Base-by-base conservation (phyloP, 1,140 invertebrate genomes). In the Drosophila subpulchrella region DNA sequence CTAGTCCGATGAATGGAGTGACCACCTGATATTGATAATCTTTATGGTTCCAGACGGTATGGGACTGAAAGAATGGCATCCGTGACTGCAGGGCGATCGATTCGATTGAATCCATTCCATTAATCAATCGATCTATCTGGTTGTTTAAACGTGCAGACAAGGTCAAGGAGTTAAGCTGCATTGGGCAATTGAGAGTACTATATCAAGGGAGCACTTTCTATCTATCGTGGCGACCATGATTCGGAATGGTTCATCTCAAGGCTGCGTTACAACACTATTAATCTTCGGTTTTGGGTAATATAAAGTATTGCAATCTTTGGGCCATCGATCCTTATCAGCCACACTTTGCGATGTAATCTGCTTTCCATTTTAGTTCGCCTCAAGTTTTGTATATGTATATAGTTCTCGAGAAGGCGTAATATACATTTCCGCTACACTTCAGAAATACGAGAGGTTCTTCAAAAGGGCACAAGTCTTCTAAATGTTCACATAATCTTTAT, bases 21-120 rank as follows among this genome's bases (percentile, higher is more conserved):
- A 17, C 36, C 50, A 11, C 1, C 27, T 30, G 67, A 71, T 71
- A 71, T 27, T 4, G 7, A 0, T 30, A 42, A 72, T 72, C 68
- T 72, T 71, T 72, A 71, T 71, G 53, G 65, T n/a, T 50, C 27
- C 65, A 68, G 41, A 71, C 66, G 13, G 42, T 20, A 30, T 24
- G 60, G 60, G 17, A 7, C 47, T 24, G 11, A 12, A 48, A 8
- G 39, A 44, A 42, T 61, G 66, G 62, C 44, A 46, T 51, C 36
- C 59, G 42, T 67, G 63, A 65, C 63, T 34, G 59, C 27, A 41
- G 7, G 27, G n/a, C n/a, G 10, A 15, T 32, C 13, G 27, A 4
- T 30, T 15, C 7, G 11, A n/a, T 2, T 30, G 5, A 50, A 12
- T 48, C 46, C 13, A 20, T 10, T 30, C 24, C 0, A 15, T 6